phyloP scores from a whole-genome alignment of 2,888 invertebrate genomes.

The Mesopsocus fuscifrons region DNA sequence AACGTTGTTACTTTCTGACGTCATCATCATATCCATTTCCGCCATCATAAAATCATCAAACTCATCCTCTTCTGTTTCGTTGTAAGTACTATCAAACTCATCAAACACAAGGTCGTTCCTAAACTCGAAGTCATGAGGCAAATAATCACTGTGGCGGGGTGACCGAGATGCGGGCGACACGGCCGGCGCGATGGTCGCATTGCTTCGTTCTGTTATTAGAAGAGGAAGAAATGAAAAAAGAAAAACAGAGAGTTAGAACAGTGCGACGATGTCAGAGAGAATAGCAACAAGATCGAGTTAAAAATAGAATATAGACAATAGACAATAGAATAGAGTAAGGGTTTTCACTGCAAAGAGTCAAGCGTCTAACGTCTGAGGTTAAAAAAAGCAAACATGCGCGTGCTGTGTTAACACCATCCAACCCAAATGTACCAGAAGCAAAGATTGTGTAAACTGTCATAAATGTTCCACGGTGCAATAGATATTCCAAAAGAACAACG shows the following conservation, averaged over 20 bases:
- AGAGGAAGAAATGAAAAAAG: constrained; percentile 13
- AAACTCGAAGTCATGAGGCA: no score
- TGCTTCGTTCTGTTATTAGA: constrained; percentile 12
- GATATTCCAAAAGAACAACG: neutral
- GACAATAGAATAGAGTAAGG: neutral
- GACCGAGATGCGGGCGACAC: neutral
- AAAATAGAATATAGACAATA: neutral
- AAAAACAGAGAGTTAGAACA: constrained; percentile 11
- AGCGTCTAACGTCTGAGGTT: no score
- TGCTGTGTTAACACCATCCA: no score
- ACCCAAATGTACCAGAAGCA: no score
- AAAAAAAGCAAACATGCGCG: no score
- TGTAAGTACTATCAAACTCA: no score
- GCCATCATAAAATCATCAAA: neutral
- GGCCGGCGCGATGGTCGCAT: neutral
- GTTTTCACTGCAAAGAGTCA: no score
- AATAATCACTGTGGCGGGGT: no score
- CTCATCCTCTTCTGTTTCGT: neutral
- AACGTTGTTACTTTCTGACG: neutral
- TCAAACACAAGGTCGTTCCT: no score
- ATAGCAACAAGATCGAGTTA: neutral
- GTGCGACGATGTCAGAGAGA: neutral
- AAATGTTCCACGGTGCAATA: neutral
- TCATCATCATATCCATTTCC: neutral
- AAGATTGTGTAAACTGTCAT: neutral